These are phyloP conservation scores for Diadophis punctatus DNA, from an alignment of 2,113 vertebrate species.

Conservation along the genomic window DNA sequence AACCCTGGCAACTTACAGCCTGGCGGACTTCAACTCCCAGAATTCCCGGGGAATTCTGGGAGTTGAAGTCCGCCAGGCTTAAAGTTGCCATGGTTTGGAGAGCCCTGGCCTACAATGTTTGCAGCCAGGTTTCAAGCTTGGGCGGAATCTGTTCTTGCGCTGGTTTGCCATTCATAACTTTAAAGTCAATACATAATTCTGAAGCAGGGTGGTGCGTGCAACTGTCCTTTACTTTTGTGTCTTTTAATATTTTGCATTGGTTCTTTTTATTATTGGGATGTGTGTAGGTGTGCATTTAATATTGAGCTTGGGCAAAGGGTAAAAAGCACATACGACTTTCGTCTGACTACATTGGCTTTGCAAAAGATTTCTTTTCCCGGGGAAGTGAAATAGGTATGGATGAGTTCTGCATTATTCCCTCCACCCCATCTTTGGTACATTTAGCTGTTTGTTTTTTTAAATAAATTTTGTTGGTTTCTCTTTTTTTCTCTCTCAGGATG, in stretches of 20 bases:
- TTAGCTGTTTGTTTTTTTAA: constrained; percentile 26
- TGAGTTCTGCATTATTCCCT: constrained; percentile 38
- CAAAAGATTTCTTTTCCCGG: background rate
- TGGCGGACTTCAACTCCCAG: too few relatives aligned
- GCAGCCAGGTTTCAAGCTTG: constrained; percentile 38
- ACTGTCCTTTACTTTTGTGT: constrained; percentile 67
- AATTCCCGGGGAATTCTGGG: too few relatives aligned
- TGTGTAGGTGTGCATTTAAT: constrained; percentile 14
- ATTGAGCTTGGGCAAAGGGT: constrained; percentile 43
- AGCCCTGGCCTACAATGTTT: background rate
- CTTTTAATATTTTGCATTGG: constrained; percentile 66
- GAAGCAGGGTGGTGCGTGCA: constrained; percentile 57
- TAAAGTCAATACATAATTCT: constrained; percentile 41
- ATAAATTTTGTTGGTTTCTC: background rate
- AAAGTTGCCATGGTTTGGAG: background rate
- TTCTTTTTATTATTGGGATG: constrained; percentile 26
- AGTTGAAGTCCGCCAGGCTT: background rate
- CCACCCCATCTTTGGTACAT: constrained; percentile 37
- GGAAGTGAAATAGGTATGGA: background rate
- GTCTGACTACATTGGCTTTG: constrained; percentile 45
- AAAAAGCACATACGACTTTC: constrained; percentile 40
- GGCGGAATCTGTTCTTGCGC: constrained; percentile 32
- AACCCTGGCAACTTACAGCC: too few relatives aligned
- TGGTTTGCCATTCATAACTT: constrained; percentile 39
- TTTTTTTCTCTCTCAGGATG: constrained; percentile 40